phyloP scores from a whole-genome alignment of 2,113 vertebrate genomes.

The Micromys minutus region DNA sequence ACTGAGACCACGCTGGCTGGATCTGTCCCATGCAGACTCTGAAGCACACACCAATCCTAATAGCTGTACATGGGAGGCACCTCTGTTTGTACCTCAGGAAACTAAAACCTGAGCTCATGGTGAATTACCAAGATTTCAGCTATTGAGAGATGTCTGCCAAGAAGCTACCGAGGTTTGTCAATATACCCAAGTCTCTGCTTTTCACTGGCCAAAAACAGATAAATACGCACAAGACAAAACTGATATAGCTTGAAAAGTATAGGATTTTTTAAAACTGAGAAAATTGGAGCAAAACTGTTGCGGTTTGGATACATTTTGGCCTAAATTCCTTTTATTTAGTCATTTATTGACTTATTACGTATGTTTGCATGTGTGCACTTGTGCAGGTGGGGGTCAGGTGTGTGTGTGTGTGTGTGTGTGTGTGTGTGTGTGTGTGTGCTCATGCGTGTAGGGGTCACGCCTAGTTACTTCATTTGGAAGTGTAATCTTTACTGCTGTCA shows the following conservation, averaged over 20 bases:
- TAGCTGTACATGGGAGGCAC: background rate
- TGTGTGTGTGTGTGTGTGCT: background rate
- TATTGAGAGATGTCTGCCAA: background rate
- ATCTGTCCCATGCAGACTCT: fast-evolving
- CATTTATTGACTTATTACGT: background rate
- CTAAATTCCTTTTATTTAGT: background rate
- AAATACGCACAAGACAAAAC: background rate
- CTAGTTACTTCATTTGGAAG: background rate
- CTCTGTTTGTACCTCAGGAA: background rate
- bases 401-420: background rate
- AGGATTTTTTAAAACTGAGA: background rate
- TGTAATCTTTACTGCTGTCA: background rate
- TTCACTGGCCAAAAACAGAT: background rate
- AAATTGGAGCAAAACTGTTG: background rate
- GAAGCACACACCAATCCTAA: background rate
- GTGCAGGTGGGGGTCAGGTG: background rate
- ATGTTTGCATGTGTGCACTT: background rate
- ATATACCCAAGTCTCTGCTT: background rate
- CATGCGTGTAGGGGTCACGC: background rate
- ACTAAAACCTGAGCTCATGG: background rate
- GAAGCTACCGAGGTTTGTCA: background rate
- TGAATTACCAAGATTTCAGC: background rate
- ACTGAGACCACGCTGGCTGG: no score
- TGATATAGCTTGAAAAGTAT: background rate
- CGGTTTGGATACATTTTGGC: background rate